phyloP scores from a whole-genome alignment of 2,888 invertebrate genomes.

The Asteroscopus sphinx region DNA sequence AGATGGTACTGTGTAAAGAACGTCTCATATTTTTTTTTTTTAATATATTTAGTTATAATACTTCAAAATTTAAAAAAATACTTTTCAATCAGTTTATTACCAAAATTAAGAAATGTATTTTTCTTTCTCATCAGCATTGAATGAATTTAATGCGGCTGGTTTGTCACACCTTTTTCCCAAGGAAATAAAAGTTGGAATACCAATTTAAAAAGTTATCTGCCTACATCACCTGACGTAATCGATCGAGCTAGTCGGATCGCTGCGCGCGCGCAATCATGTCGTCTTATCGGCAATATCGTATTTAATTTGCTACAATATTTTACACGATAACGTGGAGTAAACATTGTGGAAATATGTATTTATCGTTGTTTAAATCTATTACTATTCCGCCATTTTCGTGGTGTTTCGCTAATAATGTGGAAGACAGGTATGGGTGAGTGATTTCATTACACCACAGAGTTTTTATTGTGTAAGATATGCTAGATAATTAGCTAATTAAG shows the following conservation, averaged over 20 bases:
- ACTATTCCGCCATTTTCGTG: conserved; percentile 78
- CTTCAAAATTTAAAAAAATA: no score
- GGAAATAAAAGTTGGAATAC: no score
- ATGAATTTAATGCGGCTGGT: no score
- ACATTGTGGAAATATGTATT: conserved; percentile 57
- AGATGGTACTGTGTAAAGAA: no score
- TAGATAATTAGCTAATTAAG: no score
- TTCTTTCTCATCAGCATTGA: no score
- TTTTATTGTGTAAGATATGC: no score
- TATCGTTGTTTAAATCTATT: conserved; percentile 59
- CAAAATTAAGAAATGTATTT: no score
- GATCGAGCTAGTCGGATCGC: conserved; percentile 32
- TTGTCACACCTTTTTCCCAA: no score
- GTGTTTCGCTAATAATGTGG: conserved; percentile 74
- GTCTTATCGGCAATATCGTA: conserved; percentile 29
- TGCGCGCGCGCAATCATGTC: conserved; percentile 51
- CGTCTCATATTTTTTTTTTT: no score
- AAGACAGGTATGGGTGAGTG: conserved; percentile 65
- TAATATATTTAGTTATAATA: no score
- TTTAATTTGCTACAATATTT: conserved; percentile 19
- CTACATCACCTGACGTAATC: conserved; percentile 26
- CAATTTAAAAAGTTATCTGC: conserved; percentile 3
- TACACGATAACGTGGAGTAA: conserved; percentile 24
- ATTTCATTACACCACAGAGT: not conserved
- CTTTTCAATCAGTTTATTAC: no score